Percentiles rank a stretch among this genome's conserved stretches.
Evolutionary conservation across 2,113 vertebrate genomes (phyloP).

Genomic region (Bubo scandiacus): DNA sequence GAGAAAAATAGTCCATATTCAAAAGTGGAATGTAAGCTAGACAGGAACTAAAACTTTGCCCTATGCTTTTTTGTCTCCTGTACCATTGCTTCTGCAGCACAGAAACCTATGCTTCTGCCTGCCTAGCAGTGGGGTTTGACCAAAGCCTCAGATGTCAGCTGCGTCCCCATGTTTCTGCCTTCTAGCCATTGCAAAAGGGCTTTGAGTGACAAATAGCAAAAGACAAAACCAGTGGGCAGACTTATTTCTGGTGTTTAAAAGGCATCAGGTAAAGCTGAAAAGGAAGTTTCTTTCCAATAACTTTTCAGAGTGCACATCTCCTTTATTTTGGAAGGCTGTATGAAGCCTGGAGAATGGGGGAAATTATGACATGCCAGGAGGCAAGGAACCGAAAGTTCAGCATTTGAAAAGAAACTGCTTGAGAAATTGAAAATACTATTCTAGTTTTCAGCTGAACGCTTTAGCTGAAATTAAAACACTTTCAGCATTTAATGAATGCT

Average conservation of each 20-base stretch:
- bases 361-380: background rate
- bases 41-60: background rate
- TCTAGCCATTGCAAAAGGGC: background rate
- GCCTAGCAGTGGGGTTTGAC: background rate
- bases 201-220: background rate
- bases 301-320: background rate
- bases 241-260: background rate
- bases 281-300: background rate
- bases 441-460: background rate
- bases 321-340: background rate
- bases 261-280: background rate
- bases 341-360: background rate
- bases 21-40: background rate
- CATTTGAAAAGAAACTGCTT: background rate
- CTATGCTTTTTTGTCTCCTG: background rate
- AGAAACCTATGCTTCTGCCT: background rate
- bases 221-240: background rate
- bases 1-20: background rate
- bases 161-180: background rate
- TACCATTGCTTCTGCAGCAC: background rate
- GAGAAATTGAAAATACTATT: background rate
- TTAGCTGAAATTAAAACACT: background rate
- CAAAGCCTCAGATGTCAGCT: background rate
- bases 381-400: background rate
- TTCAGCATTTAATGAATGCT: background rate